A percentile compares a stretch with the other conserved stretches of the same genome.
Evolutionary conservation across 2,113 vertebrate species (phyloP).

Genomic region (Semnornis frantzii): DNA sequence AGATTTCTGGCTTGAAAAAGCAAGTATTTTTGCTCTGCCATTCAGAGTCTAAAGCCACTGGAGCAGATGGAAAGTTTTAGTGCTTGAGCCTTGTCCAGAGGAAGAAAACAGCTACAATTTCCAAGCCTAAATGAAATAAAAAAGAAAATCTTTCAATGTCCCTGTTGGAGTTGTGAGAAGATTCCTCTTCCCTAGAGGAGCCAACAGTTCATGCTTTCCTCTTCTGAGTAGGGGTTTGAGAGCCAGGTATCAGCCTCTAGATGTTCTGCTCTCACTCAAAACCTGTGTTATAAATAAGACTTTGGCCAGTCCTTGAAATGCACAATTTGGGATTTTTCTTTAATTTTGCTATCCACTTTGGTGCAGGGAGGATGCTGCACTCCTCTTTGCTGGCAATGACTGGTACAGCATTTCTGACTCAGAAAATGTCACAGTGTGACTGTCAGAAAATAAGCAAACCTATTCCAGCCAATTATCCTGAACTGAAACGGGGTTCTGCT

Average conservation of each 20-base stretch:
- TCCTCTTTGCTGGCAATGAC: not conserved
- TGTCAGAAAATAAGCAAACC: not conserved
- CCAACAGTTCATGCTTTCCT: not conserved
- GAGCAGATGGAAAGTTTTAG: not conserved
- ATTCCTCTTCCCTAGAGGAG: not conserved
- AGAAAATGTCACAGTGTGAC: not conserved
- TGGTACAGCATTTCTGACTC: not conserved
- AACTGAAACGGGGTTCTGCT: not conserved
- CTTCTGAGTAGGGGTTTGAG: not conserved
- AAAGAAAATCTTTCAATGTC: not conserved
- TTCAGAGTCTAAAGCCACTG: not conserved
- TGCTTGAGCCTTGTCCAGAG: not conserved
- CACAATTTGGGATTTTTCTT: too few species aligned
- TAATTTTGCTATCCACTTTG: not conserved
- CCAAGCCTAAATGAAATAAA: not conserved
- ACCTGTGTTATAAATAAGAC: not conserved
- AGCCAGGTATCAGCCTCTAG: not conserved
- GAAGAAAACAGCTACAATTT: not conserved
- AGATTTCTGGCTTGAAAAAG: not conserved
- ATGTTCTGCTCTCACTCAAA: not conserved
- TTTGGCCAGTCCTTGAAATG: not conserved
- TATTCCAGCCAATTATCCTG: not conserved
- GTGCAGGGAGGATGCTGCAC: not conserved
- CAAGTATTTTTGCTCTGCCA: not conserved
- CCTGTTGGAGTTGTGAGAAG: not conserved